Percentiles rank a stretch among this genome's conserved stretches.
Evolutionary conservation across 2,113 vertebrate genomes (phyloP).

Genomic region (Leptosomus discolor): DNA sequence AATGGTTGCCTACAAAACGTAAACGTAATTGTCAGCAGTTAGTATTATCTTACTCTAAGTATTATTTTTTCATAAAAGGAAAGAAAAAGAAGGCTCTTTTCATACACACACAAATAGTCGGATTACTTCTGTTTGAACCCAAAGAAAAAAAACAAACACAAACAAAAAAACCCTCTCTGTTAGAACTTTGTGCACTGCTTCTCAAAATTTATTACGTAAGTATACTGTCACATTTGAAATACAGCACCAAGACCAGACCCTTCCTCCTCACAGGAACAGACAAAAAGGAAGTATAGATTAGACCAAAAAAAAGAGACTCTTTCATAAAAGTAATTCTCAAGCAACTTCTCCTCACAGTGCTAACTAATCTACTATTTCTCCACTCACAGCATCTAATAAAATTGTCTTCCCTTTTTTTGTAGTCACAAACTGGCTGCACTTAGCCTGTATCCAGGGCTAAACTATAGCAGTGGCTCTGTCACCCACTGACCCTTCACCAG

Average conservation of each 20-base stretch:
- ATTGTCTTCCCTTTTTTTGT: neutral
- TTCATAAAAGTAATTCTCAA: neutral
- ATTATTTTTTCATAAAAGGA: neutral
- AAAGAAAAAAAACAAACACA: neutral
- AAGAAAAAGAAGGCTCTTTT: neutral
- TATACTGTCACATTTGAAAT: neutral
- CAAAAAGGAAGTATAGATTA: neutral
- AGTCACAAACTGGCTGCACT: too few species aligned
- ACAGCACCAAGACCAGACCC: neutral
- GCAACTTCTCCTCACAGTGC: neutral
- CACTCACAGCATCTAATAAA: neutral
- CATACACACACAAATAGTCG: neutral
- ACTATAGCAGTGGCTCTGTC: too few species aligned
- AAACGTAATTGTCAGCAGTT: neutral
- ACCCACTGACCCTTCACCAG: too few species aligned
- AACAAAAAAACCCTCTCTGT: neutral
- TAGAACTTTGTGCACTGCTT: neutral
- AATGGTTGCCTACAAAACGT: neutral
- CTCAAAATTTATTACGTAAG: neutral
- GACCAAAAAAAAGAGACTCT: neutral
- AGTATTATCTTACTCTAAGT: neutral
- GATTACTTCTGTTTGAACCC: neutral
- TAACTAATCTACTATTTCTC: neutral
- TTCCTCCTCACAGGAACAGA: neutral
- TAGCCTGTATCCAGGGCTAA: too few species aligned